Evolutionary conservation across 92 coral and sea anemone genomes (phyloP), one percentile per base, ranked within the genome.

Genomic region (Galaxea fascicularis): DNA sequence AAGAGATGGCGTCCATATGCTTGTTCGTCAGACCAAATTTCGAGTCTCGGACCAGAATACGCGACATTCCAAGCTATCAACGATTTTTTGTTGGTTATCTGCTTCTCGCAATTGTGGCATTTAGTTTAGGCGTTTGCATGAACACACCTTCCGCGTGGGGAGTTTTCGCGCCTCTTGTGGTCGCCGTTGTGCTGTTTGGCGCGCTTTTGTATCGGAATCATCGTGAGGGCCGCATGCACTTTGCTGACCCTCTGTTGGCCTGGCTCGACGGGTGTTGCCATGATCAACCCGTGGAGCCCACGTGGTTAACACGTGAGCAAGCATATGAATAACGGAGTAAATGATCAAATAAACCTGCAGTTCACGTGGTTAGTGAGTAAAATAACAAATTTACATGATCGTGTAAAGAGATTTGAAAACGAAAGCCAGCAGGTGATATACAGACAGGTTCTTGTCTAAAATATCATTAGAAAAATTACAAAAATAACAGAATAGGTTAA

Each of bases 91-190:
- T 66, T n/a, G 82, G 27, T 25, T 47, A 66, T 74, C 68, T 81
- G 18, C 53, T 52, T 20, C 54, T 73, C 15, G 58, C 59, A n/a
- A 24, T 81, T 1, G 70, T 27, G 22, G 77, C 52, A 39, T 80
- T 87, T 46, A 85, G 80, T 22, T 74, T 82, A 29, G 52, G 68
- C 70, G 57, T 87, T 14, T 81, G 91, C 62, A 51, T 78, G 29
- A 80, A 49, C 81, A 72, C 78, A 25, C 25, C 51, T 35, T 63
- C 77, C 1, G 49, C 72, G 30, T 54, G 77, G 74, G 81, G 74
- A 62, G 63, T 87, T 45, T 74, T 87, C 79, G 91, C 91, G 71
- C 91, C 91, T 73, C 10, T 75, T 25, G 41, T 69, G 66, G 86
- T 86, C 3, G 49, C 71, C 0, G 74, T 17, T 27, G 81, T 74